A percentile compares a stretch with the other conserved stretches of the same genome.
Conservation (phyloP, 92 coral and sea anemone species). For the Parazoanthus darwini region DNA sequence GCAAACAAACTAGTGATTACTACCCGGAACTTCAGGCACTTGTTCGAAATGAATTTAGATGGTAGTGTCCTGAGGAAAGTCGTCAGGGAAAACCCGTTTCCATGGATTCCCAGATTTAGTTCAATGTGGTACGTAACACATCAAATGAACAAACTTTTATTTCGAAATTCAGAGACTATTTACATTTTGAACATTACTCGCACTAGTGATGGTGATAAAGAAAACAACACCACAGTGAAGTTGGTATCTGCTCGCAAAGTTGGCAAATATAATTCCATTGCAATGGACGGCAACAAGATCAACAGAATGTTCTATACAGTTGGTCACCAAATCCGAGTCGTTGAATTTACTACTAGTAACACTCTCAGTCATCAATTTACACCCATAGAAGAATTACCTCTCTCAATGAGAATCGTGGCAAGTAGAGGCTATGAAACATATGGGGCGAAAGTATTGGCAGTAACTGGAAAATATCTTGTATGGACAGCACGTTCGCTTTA, state of each 20-base stretch:
- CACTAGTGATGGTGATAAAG: neutral
- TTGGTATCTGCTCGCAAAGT: neutral
- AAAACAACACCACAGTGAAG: neutral
- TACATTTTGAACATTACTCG: too few species aligned
- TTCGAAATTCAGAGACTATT: neutral
- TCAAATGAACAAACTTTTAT: neutral
- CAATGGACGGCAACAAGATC: neutral
- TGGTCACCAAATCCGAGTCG: conserved; percentile 4
- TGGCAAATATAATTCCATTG: neutral
- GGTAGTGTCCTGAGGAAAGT: neutral
- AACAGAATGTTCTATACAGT: conserved; percentile 27
- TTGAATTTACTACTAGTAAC: neutral
- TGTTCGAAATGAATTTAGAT: conserved; percentile 21
- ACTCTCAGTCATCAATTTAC: neutral
- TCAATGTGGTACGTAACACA: neutral
- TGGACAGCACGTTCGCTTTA: conserved; percentile 22
- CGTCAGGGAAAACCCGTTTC: too few species aligned
- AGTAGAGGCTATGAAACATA: neutral
- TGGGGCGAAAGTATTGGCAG: neutral
- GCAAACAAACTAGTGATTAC: conserved; percentile 11
- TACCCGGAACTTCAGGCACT: too few species aligned
- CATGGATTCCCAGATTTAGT: neutral
- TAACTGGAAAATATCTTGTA: conserved; percentile 10
- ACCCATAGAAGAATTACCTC: neutral
- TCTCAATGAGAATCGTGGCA: neutral